Evolutionary conservation across 2,888 invertebrate genomes (phyloP), one percentile per base, ranked within the genome.

Genomic region (Silvanus unidentatus): DNA sequence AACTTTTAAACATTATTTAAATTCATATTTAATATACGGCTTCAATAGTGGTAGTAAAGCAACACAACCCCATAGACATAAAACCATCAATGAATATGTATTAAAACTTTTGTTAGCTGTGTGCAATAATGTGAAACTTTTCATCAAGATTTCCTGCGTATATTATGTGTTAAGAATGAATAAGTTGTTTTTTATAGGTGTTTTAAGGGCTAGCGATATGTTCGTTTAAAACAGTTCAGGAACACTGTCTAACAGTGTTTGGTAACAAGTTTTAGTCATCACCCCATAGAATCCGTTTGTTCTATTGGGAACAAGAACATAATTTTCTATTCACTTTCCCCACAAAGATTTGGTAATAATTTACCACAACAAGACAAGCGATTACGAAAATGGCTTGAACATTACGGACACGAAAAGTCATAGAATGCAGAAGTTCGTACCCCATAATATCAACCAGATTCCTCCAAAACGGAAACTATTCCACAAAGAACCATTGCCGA

Each of bases 11-110:
- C 58, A 56, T 54, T 61, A 66, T 68, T 68, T 66, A 68, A 68
- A 69, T 65, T 67, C 65, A 64, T 65, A 67, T 68, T 68, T 68
- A 66, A 66, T 65, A 66, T 63, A 64, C 63, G 60, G 57, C 54
- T 47, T 49, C 40, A 39, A 22, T 22, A 22, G 8, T 22, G 22
- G 22, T 22, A n/a, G n/a, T n/a, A 22, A 3, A 22, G 22, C 45
- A 40, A 45, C 47, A n/a, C n/a, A 50, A 42, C 49, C 60, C 55
- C 60, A 54, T 49, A 47, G 52, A 52, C 44, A 48, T 49, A 47
- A 45, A 48, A 58, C 37, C 22, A 50, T 52, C 61, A 55, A 63
- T 65, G 65, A 65, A 65, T 65, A 65, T 65, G 64, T 62, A 65
- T 65, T 62, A 57, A n/a, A 45, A 58, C 60, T 62, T 64, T 61